Conservation (phyloP, 2,888 invertebrate species). For the Slavum lentiscoides region DNA sequence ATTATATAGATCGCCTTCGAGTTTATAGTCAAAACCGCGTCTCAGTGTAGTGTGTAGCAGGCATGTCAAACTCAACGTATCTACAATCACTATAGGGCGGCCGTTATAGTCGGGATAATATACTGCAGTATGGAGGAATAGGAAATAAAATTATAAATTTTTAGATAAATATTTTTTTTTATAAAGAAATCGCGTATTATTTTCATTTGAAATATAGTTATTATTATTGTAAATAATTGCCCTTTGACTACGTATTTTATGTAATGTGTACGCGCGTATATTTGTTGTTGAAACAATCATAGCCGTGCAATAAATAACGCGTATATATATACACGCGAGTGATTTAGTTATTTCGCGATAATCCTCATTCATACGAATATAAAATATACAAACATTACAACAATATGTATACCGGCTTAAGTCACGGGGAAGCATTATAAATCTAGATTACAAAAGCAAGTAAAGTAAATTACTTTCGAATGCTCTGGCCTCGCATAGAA, state of each 20-base stretch:
- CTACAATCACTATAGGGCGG: no score
- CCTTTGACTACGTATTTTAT: neutral
- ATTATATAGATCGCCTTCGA: no score
- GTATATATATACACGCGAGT: neutral
- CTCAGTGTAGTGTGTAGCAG: no score
- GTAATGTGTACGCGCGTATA: neutral
- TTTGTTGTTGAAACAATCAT: constrained; percentile 13
- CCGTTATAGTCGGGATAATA: no score
- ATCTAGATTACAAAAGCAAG: constrained; percentile 38
- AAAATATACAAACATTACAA: constrained; percentile 10
- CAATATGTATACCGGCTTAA: neutral
- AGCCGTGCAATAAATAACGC: neutral
- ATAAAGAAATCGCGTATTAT: no score
- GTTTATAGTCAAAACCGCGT: no score
- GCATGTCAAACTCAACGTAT: no score
- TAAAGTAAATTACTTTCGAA: constrained; percentile 31
- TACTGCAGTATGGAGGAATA: no score
- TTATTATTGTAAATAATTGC: neutral
- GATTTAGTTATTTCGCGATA: constrained; percentile 33
- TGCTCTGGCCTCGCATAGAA: neutral
- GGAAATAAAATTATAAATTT: no score
- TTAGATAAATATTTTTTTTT: no score
- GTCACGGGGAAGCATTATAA: constrained; percentile 7
- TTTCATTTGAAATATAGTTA: no score
- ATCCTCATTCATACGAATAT: constrained; percentile 29